Conservation (phyloP, 2,113 vertebrate genomes). For the rabbit (Oryctolagus cuniculus) region DNA sequence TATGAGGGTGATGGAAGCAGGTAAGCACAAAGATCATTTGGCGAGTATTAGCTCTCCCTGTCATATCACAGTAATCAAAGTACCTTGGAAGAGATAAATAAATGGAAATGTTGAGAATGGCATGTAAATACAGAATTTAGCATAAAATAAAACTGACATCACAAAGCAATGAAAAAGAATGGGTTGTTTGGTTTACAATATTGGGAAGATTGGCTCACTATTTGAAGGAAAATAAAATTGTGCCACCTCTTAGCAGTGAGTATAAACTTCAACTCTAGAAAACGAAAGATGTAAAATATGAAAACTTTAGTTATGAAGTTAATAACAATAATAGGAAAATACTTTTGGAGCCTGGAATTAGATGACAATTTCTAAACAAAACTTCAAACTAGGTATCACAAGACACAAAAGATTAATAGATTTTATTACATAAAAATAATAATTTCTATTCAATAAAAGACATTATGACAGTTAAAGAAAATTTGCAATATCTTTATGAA, state of each 20-base stretch:
- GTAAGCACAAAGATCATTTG: conserved; percentile 34
- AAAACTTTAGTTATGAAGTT: conserved; percentile 49
- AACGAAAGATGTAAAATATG: neutral
- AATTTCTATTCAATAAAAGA: conserved; percentile 38
- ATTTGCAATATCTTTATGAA: conserved; percentile 34
- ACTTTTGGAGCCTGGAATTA: conserved; percentile 8
- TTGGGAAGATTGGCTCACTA: neutral
- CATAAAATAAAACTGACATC: neutral
- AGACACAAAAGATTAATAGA: conserved; percentile 11
- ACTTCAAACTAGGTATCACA: conserved; percentile 15
- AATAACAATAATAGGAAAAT: neutral
- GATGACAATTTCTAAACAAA: conserved; percentile 45
- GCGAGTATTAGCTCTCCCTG: neutral
- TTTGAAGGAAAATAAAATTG: conserved; percentile 50
- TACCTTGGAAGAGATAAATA: conserved; percentile 40
- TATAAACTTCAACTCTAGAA: conserved; percentile 20
- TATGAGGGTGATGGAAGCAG: neutral
- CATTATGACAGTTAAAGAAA: conserved; percentile 21
- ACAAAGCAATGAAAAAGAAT: conserved; percentile 20
- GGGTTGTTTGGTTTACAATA: neutral
- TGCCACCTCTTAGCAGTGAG: neutral
- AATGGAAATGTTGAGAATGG: conserved; percentile 4
- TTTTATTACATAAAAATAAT: conserved; percentile 53
- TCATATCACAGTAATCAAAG: neutral
- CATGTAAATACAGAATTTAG: conserved; percentile 9